Evolutionary conservation across 2,797 vertebrate species (phyloP).

Genomic region (Neoniphon sammara): DNA sequence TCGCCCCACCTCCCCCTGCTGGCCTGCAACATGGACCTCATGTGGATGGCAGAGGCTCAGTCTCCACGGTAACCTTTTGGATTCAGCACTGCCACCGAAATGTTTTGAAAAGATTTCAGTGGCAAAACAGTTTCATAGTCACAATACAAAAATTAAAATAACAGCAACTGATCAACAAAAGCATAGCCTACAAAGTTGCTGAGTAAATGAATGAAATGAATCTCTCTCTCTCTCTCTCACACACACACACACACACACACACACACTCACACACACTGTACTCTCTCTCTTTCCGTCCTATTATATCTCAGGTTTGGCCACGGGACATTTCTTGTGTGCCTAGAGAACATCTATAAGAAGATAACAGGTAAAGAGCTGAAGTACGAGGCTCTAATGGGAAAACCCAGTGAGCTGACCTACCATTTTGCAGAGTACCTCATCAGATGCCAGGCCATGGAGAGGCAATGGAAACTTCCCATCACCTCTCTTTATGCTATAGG

Average conservation of each 20-base stretch:
- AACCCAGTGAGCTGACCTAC: conserved; percentile 93
- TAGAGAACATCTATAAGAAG: conserved; percentile 96
- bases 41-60: conserved; percentile 94
- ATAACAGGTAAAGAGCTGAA: conserved; percentile 91
- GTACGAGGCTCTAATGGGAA: conserved; percentile 91
- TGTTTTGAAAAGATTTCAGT: neutral
- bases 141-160: neutral
- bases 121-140: neutral
- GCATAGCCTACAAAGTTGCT: neutral
- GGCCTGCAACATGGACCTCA: conserved; percentile 95
- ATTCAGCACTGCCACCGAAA: neutral
- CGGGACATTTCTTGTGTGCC: conserved; percentile 91
- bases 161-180: neutral
- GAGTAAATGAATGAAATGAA: neutral
- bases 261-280: neutral
- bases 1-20: conserved; percentile 88
- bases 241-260: neutral
- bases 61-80: conserved; percentile 84
- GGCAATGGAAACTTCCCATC: conserved; percentile 82
- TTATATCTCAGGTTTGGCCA: conserved; percentile 87
- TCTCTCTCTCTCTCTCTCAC: neutral
- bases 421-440: conserved; percentile 92
- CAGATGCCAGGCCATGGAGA: conserved; percentile 83
- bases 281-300: neutral
- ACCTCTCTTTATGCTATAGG: conserved; percentile 90